phyloP scores from a whole-genome alignment of 2,888 invertebrate genomes.

The Xestia ashworthii region DNA sequence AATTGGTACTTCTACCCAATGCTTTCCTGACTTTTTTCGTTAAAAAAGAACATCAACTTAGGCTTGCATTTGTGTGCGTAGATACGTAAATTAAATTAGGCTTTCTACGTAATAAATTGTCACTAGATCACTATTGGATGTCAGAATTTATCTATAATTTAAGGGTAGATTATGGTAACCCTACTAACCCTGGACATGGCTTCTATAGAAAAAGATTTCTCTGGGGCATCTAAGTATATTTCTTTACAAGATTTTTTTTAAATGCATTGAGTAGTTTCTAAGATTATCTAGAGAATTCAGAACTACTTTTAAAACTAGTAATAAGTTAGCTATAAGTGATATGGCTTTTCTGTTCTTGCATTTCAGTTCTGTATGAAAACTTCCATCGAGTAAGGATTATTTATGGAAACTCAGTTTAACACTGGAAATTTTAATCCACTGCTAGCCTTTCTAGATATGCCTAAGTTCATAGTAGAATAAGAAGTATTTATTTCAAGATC shows the following conservation, averaged over 20 bases:
- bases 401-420: conserved; percentile 13
- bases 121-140: background rate
- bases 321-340: conserved; percentile 37
- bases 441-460: background rate
- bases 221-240: conserved; percentile 1
- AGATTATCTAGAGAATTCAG: conserved; percentile 22
- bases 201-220: background rate
- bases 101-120: background rate
- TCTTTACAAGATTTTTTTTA: conserved; percentile 11
- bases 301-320: conserved; percentile 19
- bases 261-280: conserved; percentile 23
- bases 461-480: background rate
- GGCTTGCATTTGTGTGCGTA: background rate
- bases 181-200: background rate
- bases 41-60: background rate
- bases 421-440: background rate
- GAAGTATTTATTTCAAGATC: background rate
- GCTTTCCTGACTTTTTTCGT: background rate
- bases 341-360: conserved; percentile 25
- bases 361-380: conserved; percentile 22
- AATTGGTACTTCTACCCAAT: background rate
- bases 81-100: background rate
- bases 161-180: background rate
- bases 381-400: background rate
- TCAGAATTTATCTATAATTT: background rate